phyloP scores from a whole-genome alignment of 23 tunicate genomes.

The Halocynthia roretzi region DNA sequence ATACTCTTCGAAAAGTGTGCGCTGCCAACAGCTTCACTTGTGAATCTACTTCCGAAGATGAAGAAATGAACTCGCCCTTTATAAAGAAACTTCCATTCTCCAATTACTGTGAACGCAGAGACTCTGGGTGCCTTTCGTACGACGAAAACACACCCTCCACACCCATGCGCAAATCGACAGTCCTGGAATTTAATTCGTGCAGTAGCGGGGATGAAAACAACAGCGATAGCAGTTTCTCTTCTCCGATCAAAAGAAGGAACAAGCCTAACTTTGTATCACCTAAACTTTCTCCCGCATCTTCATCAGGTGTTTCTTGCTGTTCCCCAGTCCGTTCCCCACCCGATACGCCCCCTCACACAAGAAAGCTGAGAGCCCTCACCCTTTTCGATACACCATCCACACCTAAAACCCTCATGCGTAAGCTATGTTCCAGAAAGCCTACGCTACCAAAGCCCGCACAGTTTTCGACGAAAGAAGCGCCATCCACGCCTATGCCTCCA shows the following conservation, averaged over 20 bases:
- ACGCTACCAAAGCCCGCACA: slow-evolving; percentile 4
- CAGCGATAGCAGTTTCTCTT: slow-evolving; percentile 63
- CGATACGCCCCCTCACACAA: slow-evolving; percentile 86
- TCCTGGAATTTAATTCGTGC: slow-evolving; percentile 40
- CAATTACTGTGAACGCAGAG: slow-evolving; percentile 49
- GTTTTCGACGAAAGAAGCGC: background rate
- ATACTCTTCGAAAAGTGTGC: slow-evolving; percentile 5
- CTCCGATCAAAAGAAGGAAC: slow-evolving; percentile 25
- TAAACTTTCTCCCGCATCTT: slow-evolving; percentile 56
- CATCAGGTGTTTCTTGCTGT: slow-evolving; percentile 75
- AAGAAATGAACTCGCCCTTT: background rate
- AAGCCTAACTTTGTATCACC: slow-evolving; percentile 3
- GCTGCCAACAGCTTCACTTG: slow-evolving; percentile 5
- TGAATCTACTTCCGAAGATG: slow-evolving; percentile 21
- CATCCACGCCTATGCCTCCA: slow-evolving; percentile 14
- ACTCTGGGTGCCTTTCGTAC: slow-evolving; percentile 49
- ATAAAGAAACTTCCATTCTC: slow-evolving; percentile 46
- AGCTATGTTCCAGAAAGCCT: slow-evolving; percentile 13
- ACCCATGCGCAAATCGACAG: slow-evolving; percentile 25
- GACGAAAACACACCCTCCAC: slow-evolving; percentile 32
- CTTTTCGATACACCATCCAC: slow-evolving; percentile 90
- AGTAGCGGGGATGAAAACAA: slow-evolving; percentile 92
- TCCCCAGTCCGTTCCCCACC: slow-evolving; percentile 81
- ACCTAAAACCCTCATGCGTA: slow-evolving; percentile 76
- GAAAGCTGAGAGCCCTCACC: slow-evolving; percentile 75